phyloP scores from a whole-genome alignment of 2,113 vertebrate species.

The Oreochromis aureus region DNA sequence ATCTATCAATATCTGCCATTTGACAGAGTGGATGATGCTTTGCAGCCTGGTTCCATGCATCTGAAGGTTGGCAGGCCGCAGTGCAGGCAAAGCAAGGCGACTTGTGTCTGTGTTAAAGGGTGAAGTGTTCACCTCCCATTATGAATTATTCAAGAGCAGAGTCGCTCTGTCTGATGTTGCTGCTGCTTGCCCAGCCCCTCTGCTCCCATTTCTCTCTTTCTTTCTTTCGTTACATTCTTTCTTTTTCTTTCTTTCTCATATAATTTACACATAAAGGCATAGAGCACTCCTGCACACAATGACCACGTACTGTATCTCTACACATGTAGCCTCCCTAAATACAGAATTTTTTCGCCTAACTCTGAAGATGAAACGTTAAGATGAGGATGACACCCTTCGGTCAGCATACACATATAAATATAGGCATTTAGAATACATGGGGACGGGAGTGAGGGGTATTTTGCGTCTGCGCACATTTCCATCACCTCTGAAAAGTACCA shows the following conservation, averaged over 20 bases:
- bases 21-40: not conserved
- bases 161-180: slow-evolving; percentile 67
- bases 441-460: not conserved
- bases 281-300: not conserved
- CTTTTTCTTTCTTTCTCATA: not conserved
- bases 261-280: not conserved
- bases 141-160: slow-evolving; percentile 73
- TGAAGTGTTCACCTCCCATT: slow-evolving; percentile 72
- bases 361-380: not conserved
- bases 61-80: slow-evolving; percentile 57
- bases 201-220: slow-evolving; percentile 34
- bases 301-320: not conserved
- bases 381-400: not conserved
- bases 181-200: slow-evolving; percentile 54
- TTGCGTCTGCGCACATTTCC: slow-evolving; percentile 39
- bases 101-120: slow-evolving; percentile 70
- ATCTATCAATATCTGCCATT: not conserved
- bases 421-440: not conserved
- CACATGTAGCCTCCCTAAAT: not conserved
- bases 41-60: slow-evolving; percentile 9
- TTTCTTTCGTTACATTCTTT: slow-evolving; percentile 5
- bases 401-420: not conserved
- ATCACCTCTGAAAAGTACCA: slow-evolving; percentile 46
- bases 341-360: not conserved
- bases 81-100: slow-evolving; percentile 60